Evolutionary conservation across 2,888 invertebrate genomes (phyloP).

Genomic region (Serrognathus titanus): DNA sequence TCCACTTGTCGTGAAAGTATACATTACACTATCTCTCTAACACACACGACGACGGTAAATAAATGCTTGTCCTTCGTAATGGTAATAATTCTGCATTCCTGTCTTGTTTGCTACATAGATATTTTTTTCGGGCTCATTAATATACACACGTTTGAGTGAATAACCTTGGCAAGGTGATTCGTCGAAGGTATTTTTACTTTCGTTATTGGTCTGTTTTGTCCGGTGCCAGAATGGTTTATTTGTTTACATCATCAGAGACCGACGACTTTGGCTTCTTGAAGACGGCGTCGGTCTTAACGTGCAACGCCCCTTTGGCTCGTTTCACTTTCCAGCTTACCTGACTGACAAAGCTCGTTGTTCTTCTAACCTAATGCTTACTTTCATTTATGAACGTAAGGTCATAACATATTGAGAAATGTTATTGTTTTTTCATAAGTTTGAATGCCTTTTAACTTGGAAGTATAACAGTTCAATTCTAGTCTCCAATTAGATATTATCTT

Average conservation of each 20-base stretch:
- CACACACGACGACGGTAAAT: background rate
- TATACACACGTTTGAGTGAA: background rate
- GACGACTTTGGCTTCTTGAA: too few relatives aligned
- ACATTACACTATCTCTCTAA: background rate
- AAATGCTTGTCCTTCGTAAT: slow-evolving; percentile 2
- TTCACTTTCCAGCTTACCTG: too few relatives aligned
- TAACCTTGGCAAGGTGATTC: background rate
- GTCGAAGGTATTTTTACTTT: background rate
- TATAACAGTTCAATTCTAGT: too few relatives aligned
- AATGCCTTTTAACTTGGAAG: too few relatives aligned
- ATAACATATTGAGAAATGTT: too few relatives aligned
- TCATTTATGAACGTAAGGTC: too few relatives aligned
- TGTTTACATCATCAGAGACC: background rate
- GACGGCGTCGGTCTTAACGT: too few relatives aligned
- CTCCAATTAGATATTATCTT: too few relatives aligned
- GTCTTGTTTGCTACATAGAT: slow-evolving; percentile 3
- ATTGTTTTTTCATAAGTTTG: too few relatives aligned
- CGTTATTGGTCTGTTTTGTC: background rate
- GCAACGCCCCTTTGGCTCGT: too few relatives aligned
- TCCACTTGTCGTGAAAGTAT: background rate
- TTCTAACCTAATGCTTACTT: too few relatives aligned
- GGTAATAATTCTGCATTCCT: slow-evolving; percentile 6
- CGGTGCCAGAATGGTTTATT: background rate
- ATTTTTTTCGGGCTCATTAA: background rate
- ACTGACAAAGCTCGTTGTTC: too few relatives aligned